Conservation (phyloP, 2,888 invertebrate genomes). For the Erpobdella octoculata region DNA sequence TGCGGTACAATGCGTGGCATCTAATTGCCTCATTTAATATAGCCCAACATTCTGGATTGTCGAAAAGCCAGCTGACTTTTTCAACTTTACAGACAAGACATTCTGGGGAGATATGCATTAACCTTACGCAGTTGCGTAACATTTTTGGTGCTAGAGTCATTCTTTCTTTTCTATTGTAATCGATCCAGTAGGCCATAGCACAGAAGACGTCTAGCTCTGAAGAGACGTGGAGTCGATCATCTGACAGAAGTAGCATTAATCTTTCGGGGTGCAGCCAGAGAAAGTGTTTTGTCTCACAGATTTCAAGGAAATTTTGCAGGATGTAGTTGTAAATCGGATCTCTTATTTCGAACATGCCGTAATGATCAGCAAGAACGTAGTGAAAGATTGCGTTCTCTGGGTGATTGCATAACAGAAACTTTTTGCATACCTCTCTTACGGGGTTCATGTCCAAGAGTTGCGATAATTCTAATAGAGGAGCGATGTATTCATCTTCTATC, state of each 20-base stretch:
- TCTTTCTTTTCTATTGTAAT: constrained; percentile 39
- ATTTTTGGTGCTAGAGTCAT: constrained; percentile 37
- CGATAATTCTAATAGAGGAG: constrained; percentile 38
- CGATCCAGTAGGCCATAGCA: constrained; percentile 42
- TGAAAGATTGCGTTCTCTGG: constrained; percentile 38
- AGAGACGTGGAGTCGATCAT: constrained; percentile 37
- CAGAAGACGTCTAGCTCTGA: constrained; percentile 42
- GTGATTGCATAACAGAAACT: constrained; percentile 37
- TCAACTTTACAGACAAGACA: constrained; percentile 42
- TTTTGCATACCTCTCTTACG: constrained; percentile 37
- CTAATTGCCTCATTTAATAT: constrained; percentile 25
- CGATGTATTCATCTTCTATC: constrained; percentile 39
- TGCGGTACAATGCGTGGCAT: constrained; percentile 21
- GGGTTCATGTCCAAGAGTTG: constrained; percentile 38
- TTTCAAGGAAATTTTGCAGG: constrained; percentile 37
- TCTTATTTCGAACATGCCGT: constrained; percentile 38
- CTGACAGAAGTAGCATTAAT: constrained; percentile 38
- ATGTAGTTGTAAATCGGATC: constrained; percentile 36
- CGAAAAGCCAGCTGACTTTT: constrained; percentile 37
- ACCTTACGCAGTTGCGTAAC: constrained; percentile 39
- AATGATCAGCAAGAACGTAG: constrained; percentile 39
- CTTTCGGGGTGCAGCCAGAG: constrained; percentile 36
- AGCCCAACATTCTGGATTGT: constrained; percentile 29
- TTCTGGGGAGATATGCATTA: constrained; percentile 40
- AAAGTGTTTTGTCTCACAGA: constrained; percentile 38